Conservation (phyloP, 2,888 invertebrate genomes). For the Nemoura dubitans region DNA sequence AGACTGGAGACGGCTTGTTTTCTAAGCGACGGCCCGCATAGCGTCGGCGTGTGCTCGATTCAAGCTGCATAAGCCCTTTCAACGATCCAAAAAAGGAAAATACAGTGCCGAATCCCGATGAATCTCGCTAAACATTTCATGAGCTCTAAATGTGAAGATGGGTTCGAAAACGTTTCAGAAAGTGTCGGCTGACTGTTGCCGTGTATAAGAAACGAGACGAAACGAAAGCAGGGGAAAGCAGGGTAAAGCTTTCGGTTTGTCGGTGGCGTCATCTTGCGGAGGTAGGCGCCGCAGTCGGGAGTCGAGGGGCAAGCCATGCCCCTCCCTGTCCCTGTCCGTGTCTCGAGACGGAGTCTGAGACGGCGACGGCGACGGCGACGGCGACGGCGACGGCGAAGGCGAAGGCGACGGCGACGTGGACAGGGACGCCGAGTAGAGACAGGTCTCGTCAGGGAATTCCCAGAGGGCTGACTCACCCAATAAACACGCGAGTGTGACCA, state of each 20-base stretch:
- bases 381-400: too few relatives aligned
- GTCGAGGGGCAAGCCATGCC: too few relatives aligned
- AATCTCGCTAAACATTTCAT: constrained; percentile 29
- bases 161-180: constrained; percentile 9
- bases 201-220: neutral
- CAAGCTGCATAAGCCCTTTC: neutral
- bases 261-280: neutral
- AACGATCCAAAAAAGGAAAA: neutral
- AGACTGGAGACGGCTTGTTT: neutral
- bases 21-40: neutral
- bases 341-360: too few relatives aligned
- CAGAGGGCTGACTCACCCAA: neutral
- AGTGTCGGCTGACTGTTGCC: constrained; percentile 3
- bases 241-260: neutral
- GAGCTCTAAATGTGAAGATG: constrained; percentile 37
- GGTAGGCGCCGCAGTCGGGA: neutral
- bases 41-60: neutral
- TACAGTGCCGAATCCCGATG: constrained; percentile 19
- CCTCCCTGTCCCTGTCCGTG: too few relatives aligned
- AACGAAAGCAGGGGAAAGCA: too few relatives aligned
- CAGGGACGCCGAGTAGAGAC: neutral
- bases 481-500: constrained; percentile 7
- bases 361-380: too few relatives aligned
- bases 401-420: neutral
- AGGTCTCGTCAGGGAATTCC: constrained; percentile 9